Base-by-base conservation (phyloP, 2,113 vertebrate genomes). In the Ascaphus truei region DNA sequence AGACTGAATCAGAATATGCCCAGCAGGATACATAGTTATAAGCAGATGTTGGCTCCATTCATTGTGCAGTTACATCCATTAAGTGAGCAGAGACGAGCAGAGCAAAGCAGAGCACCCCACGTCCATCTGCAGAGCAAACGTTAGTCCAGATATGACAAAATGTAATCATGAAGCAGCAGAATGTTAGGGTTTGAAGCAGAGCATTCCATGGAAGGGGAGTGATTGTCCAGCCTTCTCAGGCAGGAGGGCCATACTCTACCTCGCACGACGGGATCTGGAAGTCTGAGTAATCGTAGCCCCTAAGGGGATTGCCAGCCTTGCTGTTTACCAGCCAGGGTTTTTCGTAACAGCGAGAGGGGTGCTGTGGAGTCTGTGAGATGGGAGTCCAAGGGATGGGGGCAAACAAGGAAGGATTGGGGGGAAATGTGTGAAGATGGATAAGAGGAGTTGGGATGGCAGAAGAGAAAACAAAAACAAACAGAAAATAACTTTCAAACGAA, bases 281-380 rank as follows among this genome's bases (percentile, higher is more conserved):
- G 85, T 96, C 94, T 86, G 94, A 85, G 89, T 87, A 94, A 88
- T 91, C 91, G 86, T 86, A 90, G 91, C 93, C 93, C 94, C 93
- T 93, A 92, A 92, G 80, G 73, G 92, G 88, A 84, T 92, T 90
- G 83, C 92, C 79, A 74, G 91, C 93, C 94, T 97, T 99, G 96
- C 96, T 98, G 95, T 98, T 95, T 89, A 94, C 90, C 92, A 98
- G 91, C 96, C 96, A 99, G 89, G 96, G 96, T 92, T 98, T 99
- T 90, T 96, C 96, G 93, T 98, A 99, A 91, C 94, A 95, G 82
- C 96, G 96, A 27, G 92, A 93, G 86, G 92, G 87, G 88, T 93
- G 91, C 60, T 93, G 92, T 85, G 92, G 90, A 87, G 95, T 95
- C 95, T 98, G 93, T 81, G 91, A 78, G 90, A 91, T 64, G 77